A percentile compares a stretch with the other conserved stretches of the same genome.
phyloP scores from a whole-genome alignment of 2,888 invertebrate genomes.

The Lagria hirta region DNA sequence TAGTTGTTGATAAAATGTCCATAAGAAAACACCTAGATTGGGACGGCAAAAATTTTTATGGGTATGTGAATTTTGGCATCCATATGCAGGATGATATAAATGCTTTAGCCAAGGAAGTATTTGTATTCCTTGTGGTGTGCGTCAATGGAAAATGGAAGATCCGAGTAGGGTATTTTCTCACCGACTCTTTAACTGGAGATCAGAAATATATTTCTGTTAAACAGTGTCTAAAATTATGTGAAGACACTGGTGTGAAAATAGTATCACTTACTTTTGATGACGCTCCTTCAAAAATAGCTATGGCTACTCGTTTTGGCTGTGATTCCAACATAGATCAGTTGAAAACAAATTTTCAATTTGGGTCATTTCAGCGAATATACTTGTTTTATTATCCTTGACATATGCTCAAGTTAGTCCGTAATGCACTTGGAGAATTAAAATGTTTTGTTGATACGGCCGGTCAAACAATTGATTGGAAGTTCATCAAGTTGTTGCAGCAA shows the following conservation, averaged over 20 bases:
- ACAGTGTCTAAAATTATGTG: conserved; percentile 25
- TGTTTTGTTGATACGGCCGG: conserved; percentile 16
- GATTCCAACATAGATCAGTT: conserved; percentile 12
- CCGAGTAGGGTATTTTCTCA: conserved; percentile 31
- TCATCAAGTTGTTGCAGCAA: conserved; percentile 14
- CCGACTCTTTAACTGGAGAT: conserved; percentile 25
- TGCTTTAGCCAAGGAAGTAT: conserved; percentile 27
- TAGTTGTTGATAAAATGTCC: conserved; percentile 41
- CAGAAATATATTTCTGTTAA: conserved; percentile 29
- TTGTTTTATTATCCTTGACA: conserved; percentile 31
- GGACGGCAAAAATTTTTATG: conserved; percentile 32
- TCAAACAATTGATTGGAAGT: conserved; percentile 16
- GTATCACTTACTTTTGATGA: conserved; percentile 33
- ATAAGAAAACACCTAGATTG: conserved; percentile 36
- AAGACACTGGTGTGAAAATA: conserved; percentile 29
- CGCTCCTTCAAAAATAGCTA: conserved; percentile 29
- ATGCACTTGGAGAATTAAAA: conserved; percentile 33
- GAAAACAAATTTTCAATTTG: conserved; percentile 23
- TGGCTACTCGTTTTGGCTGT: conserved; percentile 22
- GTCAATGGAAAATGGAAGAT: conserved; percentile 31
- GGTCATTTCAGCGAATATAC: conserved; percentile 9
- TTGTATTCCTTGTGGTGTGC: conserved; percentile 28
- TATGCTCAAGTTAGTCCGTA: conserved; percentile 38
- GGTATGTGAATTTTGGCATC: conserved; percentile 36
- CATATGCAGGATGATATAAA: conserved; percentile 29